Conservation (phyloP, 2,888 invertebrate species). For the Cosmia trapezina region DNA sequence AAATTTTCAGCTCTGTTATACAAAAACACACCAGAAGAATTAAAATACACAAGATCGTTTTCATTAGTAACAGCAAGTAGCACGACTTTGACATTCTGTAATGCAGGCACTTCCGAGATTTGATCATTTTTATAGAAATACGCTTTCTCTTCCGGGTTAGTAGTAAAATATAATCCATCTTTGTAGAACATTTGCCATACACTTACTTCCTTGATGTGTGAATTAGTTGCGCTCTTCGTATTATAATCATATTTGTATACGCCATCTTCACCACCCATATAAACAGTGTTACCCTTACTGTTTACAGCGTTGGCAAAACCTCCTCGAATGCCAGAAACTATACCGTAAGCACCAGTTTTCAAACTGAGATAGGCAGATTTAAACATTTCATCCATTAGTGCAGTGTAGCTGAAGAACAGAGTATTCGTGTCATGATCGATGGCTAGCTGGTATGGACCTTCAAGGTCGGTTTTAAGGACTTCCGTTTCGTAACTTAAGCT, state of each 20-base stretch:
- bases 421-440: conserved; percentile 80
- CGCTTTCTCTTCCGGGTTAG: conserved; percentile 71
- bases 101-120: conserved; percentile 60
- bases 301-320: conserved; percentile 81
- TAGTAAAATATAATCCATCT: conserved; percentile 79
- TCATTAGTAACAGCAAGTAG: conserved; percentile 68
- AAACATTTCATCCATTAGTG: conserved; percentile 63
- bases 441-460: conserved; percentile 79
- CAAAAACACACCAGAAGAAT: conserved; percentile 71
- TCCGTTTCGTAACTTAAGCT: conserved; percentile 62
- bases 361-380: conserved; percentile 76
- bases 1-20: conserved; percentile 50
- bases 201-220: conserved; percentile 66
- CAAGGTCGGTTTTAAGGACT: conserved; percentile 67
- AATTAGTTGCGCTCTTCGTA: conserved; percentile 68
- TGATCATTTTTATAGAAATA: conserved; percentile 65
- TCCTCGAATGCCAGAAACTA: conserved; percentile 72
- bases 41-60: conserved; percentile 66
- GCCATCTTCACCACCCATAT: conserved; percentile 79
- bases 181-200: conserved; percentile 84
- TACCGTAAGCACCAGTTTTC: conserved; percentile 72
- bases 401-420: conserved; percentile 79
- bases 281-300: conserved; percentile 70
- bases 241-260: conserved; percentile 76
- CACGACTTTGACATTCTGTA: conserved; percentile 64